Conservation (phyloP, 1,140 invertebrate genomes). For the Papilio polyxenes region DNA sequence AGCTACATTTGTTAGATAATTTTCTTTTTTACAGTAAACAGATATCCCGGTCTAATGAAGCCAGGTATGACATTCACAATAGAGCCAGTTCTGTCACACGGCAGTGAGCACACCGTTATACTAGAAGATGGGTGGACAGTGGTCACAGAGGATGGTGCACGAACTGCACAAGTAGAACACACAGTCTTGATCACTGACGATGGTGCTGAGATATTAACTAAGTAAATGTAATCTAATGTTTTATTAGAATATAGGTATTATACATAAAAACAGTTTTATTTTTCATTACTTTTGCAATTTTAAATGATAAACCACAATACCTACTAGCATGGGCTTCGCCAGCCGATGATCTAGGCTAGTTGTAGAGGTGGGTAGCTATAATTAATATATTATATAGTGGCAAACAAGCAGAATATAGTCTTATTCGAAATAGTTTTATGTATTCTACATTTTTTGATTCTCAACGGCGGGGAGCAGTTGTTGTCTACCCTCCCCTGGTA, state of each 20-base stretch:
- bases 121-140: constrained; percentile 95
- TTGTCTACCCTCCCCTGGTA: too few relatives aligned
- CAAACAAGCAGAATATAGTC: too few relatives aligned
- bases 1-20: neutral
- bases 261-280: neutral
- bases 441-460: too few relatives aligned
- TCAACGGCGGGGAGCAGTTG: too few relatives aligned
- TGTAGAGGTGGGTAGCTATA: too few relatives aligned
- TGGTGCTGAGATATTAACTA: constrained; percentile 87
- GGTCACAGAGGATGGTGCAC: constrained; percentile 87
- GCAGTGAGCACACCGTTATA: constrained; percentile 84
- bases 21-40: constrained; percentile 82
- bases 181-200: constrained; percentile 91
- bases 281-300: neutral
- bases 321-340: too few relatives aligned
- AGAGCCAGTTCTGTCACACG: constrained; percentile 93
- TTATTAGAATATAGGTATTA: neutral
- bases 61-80: constrained; percentile 97
- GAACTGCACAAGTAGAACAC: constrained; percentile 95
- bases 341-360: too few relatives aligned
- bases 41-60: constrained; percentile 87
- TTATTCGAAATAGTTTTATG: too few relatives aligned
- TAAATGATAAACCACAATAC: too few relatives aligned
- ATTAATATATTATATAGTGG: too few relatives aligned
- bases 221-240: constrained; percentile 40